phyloP scores from a whole-genome alignment of 2,888 invertebrate species.

The Carpatolechia fugitivella region DNA sequence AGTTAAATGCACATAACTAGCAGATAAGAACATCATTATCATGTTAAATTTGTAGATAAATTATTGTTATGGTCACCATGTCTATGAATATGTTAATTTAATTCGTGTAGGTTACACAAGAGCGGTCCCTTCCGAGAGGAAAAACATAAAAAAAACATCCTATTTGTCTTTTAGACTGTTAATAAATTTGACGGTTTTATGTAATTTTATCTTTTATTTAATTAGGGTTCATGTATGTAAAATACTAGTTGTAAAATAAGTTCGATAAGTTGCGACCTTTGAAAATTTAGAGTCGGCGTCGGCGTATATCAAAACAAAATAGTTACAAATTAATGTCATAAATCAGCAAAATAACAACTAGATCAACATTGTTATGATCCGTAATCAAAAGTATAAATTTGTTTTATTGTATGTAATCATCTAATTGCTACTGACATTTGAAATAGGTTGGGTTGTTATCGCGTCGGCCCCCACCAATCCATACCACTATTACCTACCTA shows the following conservation, averaged over 20 bases:
- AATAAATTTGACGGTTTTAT: conserved; percentile 5
- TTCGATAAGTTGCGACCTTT: background rate
- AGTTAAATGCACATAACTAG: background rate
- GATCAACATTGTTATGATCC: background rate
- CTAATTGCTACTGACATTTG: background rate
- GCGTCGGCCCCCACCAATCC: too few relatives aligned
- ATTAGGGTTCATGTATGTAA: background rate
- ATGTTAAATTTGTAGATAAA: conserved; percentile 12
- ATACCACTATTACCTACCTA: too few relatives aligned
- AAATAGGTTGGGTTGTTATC: too few relatives aligned
- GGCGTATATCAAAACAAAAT: background rate
- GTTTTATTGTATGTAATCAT: too few relatives aligned
- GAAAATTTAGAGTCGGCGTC: too few relatives aligned
- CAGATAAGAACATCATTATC: background rate
- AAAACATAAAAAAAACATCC: background rate
- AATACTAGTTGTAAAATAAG: background rate
- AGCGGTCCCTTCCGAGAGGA: conserved; percentile 4
- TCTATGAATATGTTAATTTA: conserved; percentile 40
- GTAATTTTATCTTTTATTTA: background rate
- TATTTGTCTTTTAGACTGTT: conserved; percentile 8
- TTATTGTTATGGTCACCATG: conserved; percentile 34
- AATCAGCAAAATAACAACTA: background rate
- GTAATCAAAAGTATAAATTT: background rate
- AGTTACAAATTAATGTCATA: background rate
- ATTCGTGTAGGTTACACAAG: conserved; percentile 17